These are phyloP conservation scores for Spilosoma lubricipeda DNA, from an alignment of 2,888 invertebrate genomes.

Conservation along the genomic window DNA sequence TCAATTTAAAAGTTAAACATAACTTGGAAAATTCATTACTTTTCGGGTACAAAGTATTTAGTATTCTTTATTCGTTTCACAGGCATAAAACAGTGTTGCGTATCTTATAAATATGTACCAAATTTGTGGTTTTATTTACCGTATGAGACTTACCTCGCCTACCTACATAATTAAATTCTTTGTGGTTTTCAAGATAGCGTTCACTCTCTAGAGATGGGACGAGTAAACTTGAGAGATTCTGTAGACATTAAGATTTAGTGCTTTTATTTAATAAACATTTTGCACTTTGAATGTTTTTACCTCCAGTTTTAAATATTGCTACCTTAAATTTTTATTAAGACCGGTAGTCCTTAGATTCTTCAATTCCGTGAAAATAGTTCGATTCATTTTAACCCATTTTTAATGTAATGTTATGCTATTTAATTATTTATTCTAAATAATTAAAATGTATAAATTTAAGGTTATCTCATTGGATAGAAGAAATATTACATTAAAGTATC, in stretches of 20 bases:
- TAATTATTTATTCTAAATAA: too few relatives aligned
- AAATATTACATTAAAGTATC: too few relatives aligned
- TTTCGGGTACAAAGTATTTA: conserved; percentile 37
- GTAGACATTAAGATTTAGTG: conserved; percentile 9
- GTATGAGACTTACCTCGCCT: conserved; percentile 36
- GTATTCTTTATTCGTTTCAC: conserved; percentile 37
- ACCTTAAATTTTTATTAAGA: too few relatives aligned
- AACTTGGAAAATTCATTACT: conserved; percentile 41
- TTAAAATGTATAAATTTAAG: too few relatives aligned
- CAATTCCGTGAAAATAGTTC: too few relatives aligned
- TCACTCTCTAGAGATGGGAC: conserved; percentile 27
- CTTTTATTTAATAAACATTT: not conserved
- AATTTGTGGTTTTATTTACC: conserved; percentile 49
- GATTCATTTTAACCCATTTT: too few relatives aligned
- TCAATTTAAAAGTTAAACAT: conserved; percentile 30
- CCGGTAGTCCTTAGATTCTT: too few relatives aligned
- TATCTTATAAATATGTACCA: conserved; percentile 44
- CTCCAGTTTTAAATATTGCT: too few relatives aligned
- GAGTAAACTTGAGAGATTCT: conserved; percentile 1
- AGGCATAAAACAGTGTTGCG: conserved; percentile 35
- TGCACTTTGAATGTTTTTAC: not conserved
- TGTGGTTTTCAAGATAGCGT: conserved; percentile 37
- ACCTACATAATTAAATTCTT: conserved; percentile 55
- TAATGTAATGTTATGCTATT: too few relatives aligned
- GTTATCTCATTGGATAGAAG: too few relatives aligned